phyloP scores from a whole-genome alignment of 23 tunicate species.

The Diplosoma virens region DNA sequence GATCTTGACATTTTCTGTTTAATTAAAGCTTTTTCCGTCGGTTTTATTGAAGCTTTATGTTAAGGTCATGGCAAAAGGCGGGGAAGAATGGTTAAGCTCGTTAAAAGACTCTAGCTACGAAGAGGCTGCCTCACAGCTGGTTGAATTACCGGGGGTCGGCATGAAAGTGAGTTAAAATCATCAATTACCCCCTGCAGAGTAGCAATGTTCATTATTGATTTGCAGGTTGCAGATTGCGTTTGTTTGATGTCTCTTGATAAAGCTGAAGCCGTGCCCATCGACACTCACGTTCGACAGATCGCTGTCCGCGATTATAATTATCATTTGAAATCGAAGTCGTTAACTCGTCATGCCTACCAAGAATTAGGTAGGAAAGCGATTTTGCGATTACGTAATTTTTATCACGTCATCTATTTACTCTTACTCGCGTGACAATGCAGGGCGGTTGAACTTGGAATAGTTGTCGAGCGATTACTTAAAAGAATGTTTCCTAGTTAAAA shows the following conservation, averaged over 20 bases:
- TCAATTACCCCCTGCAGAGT: too few relatives aligned
- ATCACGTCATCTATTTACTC: too few relatives aligned
- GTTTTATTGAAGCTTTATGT: background rate
- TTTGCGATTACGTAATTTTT: too few relatives aligned
- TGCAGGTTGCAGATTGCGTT: constrained; percentile 84
- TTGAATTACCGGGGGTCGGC: constrained; percentile 65
- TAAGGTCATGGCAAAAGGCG: constrained; percentile 53
- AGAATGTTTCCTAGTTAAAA: too few relatives aligned
- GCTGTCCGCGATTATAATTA: constrained; percentile 60
- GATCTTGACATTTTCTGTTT: background rate
- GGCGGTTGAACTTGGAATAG: too few relatives aligned
- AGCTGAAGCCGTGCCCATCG: constrained; percentile 74
- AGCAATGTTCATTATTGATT: too few relatives aligned
- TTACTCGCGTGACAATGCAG: too few relatives aligned
- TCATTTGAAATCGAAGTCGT: constrained; percentile 48
- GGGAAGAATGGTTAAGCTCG: constrained; percentile 53
- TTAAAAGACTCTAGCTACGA: constrained; percentile 31
- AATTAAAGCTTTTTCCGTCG: background rate
- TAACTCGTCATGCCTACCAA: constrained; percentile 47
- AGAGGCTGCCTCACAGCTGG: constrained; percentile 29
- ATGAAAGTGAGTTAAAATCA: constrained; percentile 44
- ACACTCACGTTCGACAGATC: constrained; percentile 81
- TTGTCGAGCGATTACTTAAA: too few relatives aligned
- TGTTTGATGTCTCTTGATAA: constrained; percentile 89
- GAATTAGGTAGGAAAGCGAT: constrained; percentile 38